A percentile compares a stretch with the other conserved stretches of the same genome.
Evolutionary conservation across 2,113 vertebrate genomes (phyloP).

Genomic region (Stegostoma tigrinum): DNA sequence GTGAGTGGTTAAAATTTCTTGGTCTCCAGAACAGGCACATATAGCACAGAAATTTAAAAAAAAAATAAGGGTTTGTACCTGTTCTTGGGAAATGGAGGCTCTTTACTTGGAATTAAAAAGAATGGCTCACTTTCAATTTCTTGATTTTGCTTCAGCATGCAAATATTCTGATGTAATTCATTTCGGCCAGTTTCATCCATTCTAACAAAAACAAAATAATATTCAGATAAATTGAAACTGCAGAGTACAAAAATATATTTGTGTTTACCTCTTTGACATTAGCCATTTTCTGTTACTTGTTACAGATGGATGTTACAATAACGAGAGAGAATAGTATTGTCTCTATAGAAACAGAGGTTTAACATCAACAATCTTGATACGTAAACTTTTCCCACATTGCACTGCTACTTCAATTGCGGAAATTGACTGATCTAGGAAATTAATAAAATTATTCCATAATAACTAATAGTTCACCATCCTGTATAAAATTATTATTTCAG

Average conservation of each 20-base stretch:
- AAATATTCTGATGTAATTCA: conserved; percentile 19
- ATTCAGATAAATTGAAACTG: background rate
- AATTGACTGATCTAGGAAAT: background rate
- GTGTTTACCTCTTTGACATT: background rate
- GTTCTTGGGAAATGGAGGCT: conserved; percentile 30
- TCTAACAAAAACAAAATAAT: background rate
- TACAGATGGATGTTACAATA: background rate
- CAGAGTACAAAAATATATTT: background rate
- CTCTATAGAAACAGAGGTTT: background rate
- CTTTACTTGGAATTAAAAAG: conserved; percentile 24
- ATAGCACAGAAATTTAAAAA: background rate
- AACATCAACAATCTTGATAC: background rate
- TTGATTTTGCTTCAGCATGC: conserved; percentile 27
- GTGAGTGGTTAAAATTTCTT: background rate
- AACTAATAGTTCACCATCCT: background rate
- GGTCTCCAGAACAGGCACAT: background rate
- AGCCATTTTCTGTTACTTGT: background rate
- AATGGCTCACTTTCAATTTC: conserved; percentile 15
- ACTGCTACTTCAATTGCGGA: background rate
- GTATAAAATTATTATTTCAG: background rate
- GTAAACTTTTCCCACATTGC: background rate
- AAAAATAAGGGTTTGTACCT: conserved; percentile 44
- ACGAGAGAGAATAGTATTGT: background rate
- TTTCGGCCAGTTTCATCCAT: background rate
- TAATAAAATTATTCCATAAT: background rate